These are phyloP conservation scores for Nycticryphes semicollaris DNA, from an alignment of 2,113 vertebrate genomes.

Conservation along the genomic window DNA sequence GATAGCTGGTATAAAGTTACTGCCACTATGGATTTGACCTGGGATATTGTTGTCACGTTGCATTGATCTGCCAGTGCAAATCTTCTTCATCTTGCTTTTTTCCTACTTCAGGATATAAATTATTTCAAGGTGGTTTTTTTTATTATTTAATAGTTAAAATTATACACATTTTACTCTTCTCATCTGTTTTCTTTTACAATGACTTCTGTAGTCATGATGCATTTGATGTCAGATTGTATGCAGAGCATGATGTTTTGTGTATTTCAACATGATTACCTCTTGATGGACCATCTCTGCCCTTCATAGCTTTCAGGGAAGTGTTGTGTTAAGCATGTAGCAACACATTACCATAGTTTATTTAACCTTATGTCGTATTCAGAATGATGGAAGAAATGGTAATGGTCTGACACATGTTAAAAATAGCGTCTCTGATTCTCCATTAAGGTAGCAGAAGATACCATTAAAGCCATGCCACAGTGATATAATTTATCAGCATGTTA, in stretches of 20 bases:
- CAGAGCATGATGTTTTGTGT: neutral
- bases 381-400: neutral
- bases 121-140: neutral
- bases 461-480: neutral
- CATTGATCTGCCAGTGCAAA: neutral
- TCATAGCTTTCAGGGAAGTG: neutral
- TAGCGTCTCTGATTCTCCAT: neutral
- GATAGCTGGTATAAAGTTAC: neutral
- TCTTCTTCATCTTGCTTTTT: neutral
- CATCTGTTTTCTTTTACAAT: neutral
- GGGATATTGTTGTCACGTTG: neutral
- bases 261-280: neutral
- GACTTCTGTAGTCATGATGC: neutral
- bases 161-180: neutral
- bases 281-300: neutral
- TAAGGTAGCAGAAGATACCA: neutral
- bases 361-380: neutral
- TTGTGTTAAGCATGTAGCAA: neutral
- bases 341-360: neutral
- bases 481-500: neutral
- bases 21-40: neutral
- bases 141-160: neutral
- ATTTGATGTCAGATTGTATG: neutral
- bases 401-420: neutral
- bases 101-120: neutral